Conservation (phyloP, 2,888 invertebrate genomes). For the Tethea ocularis region DNA sequence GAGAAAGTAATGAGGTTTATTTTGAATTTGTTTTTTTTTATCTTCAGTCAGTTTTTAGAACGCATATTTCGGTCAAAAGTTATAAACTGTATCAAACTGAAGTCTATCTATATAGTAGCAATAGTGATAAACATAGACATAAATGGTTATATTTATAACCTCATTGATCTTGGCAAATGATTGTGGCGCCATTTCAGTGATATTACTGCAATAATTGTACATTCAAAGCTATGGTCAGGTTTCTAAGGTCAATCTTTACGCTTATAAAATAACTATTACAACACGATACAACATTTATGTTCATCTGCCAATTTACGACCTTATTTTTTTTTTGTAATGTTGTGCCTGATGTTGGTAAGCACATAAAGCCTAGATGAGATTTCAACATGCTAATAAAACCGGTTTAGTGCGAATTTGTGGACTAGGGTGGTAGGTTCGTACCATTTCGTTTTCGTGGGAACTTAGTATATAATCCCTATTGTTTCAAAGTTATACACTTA, state of each 20-base stretch:
- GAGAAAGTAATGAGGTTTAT: no score
- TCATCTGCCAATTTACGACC: background rate
- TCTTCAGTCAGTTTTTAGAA: background rate
- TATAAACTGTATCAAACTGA: background rate
- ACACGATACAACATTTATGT: background rate
- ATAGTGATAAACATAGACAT: background rate
- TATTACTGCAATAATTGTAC: background rate
- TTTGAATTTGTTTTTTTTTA: background rate
- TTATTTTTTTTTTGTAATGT: background rate
- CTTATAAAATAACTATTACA: background rate
- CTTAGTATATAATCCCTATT: no score
- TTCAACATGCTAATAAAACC: no score
- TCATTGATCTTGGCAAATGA: background rate
- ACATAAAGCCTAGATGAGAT: no score
- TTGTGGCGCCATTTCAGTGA: constrained; percentile 16
- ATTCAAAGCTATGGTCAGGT: background rate
- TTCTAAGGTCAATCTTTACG: background rate
- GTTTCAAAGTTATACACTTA: no score
- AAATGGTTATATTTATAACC: background rate
- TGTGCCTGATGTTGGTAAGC: no score
- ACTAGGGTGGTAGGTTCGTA: no score
- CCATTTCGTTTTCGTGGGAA: no score
- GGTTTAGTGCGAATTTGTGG: no score
- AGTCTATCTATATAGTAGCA: background rate
- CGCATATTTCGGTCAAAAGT: background rate